Base-by-base conservation (phyloP, 2,888 invertebrate species). In the Smittia aterrima region DNA sequence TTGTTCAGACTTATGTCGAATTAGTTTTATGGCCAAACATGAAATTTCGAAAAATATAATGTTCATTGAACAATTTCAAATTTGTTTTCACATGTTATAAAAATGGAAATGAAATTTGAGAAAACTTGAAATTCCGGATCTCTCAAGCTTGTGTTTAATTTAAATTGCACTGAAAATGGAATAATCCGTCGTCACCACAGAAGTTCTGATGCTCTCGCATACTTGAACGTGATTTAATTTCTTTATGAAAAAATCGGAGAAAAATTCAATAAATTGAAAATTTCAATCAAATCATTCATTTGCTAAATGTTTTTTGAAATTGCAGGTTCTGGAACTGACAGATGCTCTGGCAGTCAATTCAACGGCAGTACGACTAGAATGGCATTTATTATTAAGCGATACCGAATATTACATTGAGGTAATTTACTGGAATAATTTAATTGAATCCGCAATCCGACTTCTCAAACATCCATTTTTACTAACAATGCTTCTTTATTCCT, bases 281-380 rank as follows among this genome's bases (percentile, higher is more conserved):
- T 6, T 47, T 47, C 16, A 47, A 11, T 47, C n/a, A 47, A 47
- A 13, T 47, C 47, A 62, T 40, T 62, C 22, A 62, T 40, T 58
- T 62, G 62, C 38, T 0, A 72, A 62, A 72, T 62, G 40, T 40
- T 32, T 22, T 54, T 24, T 72, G 16, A 32, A 22, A 41, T 70
- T 70, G n/a, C 88, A 91, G 81, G 87, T 92, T 76, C 88, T 95
- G 66, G 90, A 91, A 78, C 84, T 95, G 77, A 83, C 83, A 75
- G 86, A 86, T 80, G 86, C 86, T 32, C 81, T 84, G 64, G 82
- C 86, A 20, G 82, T 86, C 75, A 85, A 85, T 77, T 85, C 86
- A 25, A 86, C 85, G 77, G 85, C 86, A 9, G 85, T 87, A 54
- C 84, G 85, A 75, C 78, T 87, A 75, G 82, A 84, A 76, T 87